phyloP scores from a whole-genome alignment of 2,888 invertebrate species.

The Malacosoma neustria region DNA sequence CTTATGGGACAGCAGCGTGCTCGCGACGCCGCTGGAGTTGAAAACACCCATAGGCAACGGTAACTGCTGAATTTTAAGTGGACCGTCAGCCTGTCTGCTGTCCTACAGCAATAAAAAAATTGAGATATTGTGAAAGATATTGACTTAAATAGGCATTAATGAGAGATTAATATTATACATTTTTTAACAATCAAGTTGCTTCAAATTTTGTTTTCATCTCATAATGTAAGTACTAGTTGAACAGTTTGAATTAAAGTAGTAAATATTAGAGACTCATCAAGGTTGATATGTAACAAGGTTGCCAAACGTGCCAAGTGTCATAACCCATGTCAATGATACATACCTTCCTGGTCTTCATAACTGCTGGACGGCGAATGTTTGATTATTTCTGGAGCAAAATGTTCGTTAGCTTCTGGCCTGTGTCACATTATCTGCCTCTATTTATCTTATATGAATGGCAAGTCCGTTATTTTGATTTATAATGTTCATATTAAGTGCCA shows the following conservation, averaged over 20 bases:
- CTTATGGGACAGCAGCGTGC: too few species aligned
- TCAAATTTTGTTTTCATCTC: too few species aligned
- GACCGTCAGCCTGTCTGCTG: too few species aligned
- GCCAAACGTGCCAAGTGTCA: constrained; percentile 1
- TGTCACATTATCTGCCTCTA: constrained; percentile 29
- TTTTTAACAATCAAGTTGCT: too few species aligned
- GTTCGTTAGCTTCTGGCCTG: constrained; percentile 9
- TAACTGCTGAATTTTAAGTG: too few species aligned
- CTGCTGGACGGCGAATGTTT: constrained; percentile 18
- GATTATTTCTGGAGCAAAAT: constrained; percentile 19
- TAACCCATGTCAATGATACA: constrained; percentile 3
- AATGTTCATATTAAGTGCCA: constrained; percentile 39
- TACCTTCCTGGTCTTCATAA: constrained; percentile 7
- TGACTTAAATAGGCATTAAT: too few species aligned
- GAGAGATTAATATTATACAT: too few species aligned
- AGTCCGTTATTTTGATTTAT: constrained; percentile 44
- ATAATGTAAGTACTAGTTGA: too few species aligned
- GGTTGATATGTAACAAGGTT: constrained; percentile 2
- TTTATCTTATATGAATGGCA: constrained; percentile 39
- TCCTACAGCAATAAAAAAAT: too few species aligned
- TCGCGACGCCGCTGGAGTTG: too few species aligned
- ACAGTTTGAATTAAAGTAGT: neutral
- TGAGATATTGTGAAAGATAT: too few species aligned
- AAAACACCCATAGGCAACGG: too few species aligned
- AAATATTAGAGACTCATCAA: neutral